A percentile compares a stretch with the other conserved stretches of the same genome.
Evolutionary conservation across 2,888 invertebrate species (phyloP).

Genomic region (Apamea anceps): DNA sequence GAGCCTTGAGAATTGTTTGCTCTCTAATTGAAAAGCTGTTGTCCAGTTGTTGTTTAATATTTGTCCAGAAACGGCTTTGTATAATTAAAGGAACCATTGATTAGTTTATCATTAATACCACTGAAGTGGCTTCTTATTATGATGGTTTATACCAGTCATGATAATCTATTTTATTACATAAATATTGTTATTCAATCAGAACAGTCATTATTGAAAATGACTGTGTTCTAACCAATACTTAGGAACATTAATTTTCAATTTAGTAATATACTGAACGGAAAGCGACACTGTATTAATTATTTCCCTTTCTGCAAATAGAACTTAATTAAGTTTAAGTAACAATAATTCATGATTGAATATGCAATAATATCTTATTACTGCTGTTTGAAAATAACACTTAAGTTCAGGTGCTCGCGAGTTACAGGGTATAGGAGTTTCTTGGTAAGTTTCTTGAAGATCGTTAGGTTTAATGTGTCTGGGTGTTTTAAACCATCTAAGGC

Average conservation of each 20-base stretch:
- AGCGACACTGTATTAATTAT: background rate
- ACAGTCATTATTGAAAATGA: background rate
- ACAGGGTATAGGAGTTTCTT: slow-evolving; percentile 9
- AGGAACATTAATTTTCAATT: too few relatives aligned
- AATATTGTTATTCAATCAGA: background rate
- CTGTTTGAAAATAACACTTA: slow-evolving; percentile 18
- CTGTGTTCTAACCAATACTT: background rate
- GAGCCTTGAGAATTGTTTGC: slow-evolving; percentile 17
- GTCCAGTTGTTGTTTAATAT: background rate
- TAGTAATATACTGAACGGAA: background rate
- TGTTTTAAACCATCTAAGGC: slow-evolving; percentile 20
- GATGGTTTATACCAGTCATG: background rate
- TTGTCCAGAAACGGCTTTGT: slow-evolving; percentile 14
- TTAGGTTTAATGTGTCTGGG: slow-evolving; percentile 37
- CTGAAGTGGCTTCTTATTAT: background rate
- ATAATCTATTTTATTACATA: too few relatives aligned
- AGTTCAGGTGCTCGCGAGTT: background rate
- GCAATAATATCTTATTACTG: slow-evolving; percentile 8
- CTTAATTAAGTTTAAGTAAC: background rate
- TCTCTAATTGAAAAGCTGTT: slow-evolving; percentile 29
- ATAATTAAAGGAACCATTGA: background rate
- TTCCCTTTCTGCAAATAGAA: background rate
- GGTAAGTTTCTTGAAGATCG: background rate
- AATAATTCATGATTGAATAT: background rate
- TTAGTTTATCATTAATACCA: background rate